phyloP scores from a whole-genome alignment of 35 echinoderm and acorn worm genomes.

The Patiria miniata region DNA sequence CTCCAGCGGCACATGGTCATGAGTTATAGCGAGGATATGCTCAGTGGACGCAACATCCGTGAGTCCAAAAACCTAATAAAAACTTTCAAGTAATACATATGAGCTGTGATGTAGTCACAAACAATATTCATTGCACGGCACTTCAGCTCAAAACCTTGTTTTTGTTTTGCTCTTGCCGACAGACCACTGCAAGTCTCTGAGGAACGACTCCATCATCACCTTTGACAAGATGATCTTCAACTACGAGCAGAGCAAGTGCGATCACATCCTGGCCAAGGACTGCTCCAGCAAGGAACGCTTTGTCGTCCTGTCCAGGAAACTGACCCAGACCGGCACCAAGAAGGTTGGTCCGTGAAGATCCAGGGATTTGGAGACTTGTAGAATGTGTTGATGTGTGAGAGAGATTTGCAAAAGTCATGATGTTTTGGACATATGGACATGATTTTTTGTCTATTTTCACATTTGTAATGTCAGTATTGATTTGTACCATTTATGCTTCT shows the following conservation, averaged over 20 bases:
- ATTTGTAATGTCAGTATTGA: too few species aligned
- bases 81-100: neutral
- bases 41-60: neutral
- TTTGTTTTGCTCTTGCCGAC: neutral
- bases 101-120: neutral
- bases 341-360: neutral
- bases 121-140: neutral
- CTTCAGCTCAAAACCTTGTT: neutral
- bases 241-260: conserved; percentile 40
- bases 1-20: neutral
- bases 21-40: neutral
- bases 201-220: conserved; percentile 47
- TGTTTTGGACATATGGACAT: neutral
- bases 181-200: conserved; percentile 38
- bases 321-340: neutral
- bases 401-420: neutral
- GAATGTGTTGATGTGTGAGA: neutral
- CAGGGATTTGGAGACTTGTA: neutral
- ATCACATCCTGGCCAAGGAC: conserved; percentile 67
- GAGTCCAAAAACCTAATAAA: neutral
- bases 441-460: too few species aligned
- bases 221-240: conserved; percentile 67
- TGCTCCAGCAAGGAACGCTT: conserved; percentile 61
- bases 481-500: too few species aligned
- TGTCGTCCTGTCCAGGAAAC: conserved; percentile 32